Base-by-base conservation (phyloP, 1,140 invertebrate species). In the Hylaeus volcanicus region DNA sequence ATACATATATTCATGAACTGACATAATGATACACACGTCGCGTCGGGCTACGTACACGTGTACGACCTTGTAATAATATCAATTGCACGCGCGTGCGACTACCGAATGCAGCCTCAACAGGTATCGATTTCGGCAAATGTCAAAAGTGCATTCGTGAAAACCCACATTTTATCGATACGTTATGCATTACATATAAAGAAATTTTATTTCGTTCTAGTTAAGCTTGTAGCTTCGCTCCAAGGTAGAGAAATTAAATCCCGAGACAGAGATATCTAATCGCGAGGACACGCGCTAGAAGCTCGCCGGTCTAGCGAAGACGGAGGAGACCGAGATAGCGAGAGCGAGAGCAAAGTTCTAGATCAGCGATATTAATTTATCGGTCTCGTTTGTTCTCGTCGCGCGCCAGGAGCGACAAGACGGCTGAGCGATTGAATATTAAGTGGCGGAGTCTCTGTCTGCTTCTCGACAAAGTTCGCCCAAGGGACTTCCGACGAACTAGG, bases 391-490 rank as follows among this genome's bases (percentile, higher is more conserved):
- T 82, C 82, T 74, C 74, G 58, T 65, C 68, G 72, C 79, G 77
- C 79, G 73, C 70, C 74, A 65, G 74, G 43, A 56, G 68, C 78
- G 79, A 70, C 74, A 82, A 84, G 86, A 83, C 69, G 74, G 78
- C 65, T 74, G 81, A 83, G 68, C 88, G 88, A 89, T 89, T 88
- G 88, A 89, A 89, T 89, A 89, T 89, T 89, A 89, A 89, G 83
- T 79, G 81, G 79, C 76, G 81, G 66, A 77, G 81, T 83, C 79
- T 82, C 74, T 75, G 83, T 78, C 79, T 84, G 74, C 48, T 71
- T 55, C 78, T 78, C 74, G 81, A 86, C 72, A 82, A 89, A 89
- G 55, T 87, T 86, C 48, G 79, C 83, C 82, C 74, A 74, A 74
- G 81, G 77, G 84, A 89, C 81, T 74, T 86, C 69, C 81, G 76